Percentiles rank a stretch among this genome's conserved stretches.
These are phyloP conservation scores for Escarpia spicata DNA, from an alignment of 2,888 invertebrate species.

Conservation along the genomic window DNA sequence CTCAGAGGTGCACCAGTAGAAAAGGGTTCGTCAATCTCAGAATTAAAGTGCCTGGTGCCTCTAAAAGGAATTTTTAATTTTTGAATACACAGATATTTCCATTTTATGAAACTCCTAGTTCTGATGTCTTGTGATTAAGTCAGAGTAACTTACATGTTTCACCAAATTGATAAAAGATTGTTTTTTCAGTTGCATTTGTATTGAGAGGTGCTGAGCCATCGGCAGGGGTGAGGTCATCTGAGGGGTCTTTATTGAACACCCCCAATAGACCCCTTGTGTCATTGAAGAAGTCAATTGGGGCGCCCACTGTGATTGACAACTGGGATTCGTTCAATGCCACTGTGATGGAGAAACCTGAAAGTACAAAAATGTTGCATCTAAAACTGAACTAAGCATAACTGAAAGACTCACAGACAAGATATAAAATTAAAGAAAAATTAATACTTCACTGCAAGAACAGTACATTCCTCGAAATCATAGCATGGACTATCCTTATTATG, in stretches of 20 bases:
- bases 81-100: background rate
- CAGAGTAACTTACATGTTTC: constrained; percentile 19
- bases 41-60: too few relatives aligned
- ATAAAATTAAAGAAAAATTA: too few relatives aligned
- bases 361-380: background rate
- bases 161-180: constrained; percentile 20
- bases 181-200: background rate
- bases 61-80: background rate
- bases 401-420: background rate
- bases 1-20: too few relatives aligned
- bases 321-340: background rate
- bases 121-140: background rate
- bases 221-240: constrained; percentile 20
- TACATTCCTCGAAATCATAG: too few relatives aligned
- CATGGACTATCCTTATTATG: too few relatives aligned
- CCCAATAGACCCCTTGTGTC: constrained; percentile 6
- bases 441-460: background rate
- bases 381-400: background rate
- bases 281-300: background rate
- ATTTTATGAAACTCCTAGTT: background rate
- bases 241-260: constrained; percentile 22
- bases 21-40: too few relatives aligned
- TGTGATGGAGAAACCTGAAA: background rate
- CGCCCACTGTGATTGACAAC: background rate
- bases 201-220: background rate